Evolutionary conservation across 2,797 vertebrate species (phyloP).

Genomic region (Sylvilagus floridanus): DNA sequence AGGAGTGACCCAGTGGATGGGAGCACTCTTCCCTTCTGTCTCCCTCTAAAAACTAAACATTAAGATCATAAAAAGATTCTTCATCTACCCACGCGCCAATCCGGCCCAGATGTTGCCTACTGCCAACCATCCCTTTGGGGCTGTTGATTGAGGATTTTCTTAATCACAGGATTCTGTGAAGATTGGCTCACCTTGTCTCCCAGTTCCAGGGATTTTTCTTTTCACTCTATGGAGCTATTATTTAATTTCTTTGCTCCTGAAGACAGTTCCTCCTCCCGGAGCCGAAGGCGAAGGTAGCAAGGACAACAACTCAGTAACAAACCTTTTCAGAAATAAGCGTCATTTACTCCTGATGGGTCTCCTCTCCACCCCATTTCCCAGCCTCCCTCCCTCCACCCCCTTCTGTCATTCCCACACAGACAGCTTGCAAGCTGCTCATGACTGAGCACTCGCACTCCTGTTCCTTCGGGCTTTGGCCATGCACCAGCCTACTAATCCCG

Average conservation of each 20-base stretch:
- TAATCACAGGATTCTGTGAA: neutral
- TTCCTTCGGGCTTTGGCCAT: slow-evolving; percentile 67
- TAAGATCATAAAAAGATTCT: too few relatives aligned
- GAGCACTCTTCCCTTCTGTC: too few relatives aligned
- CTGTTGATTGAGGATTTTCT: neutral
- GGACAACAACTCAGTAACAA: neutral
- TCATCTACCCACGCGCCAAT: neutral
- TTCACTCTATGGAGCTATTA: neutral
- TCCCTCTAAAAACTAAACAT: too few relatives aligned
- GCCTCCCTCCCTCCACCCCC: neutral
- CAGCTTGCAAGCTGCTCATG: slow-evolving; percentile 20
- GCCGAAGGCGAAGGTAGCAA: neutral
- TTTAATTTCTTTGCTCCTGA: slow-evolving; percentile 18
- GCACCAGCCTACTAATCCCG: slow-evolving; percentile 81
- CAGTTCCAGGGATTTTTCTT: neutral
- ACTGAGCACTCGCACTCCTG: slow-evolving; percentile 18
- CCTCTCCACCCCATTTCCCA: neutral
- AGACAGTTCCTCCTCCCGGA: neutral
- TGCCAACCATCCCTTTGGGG: neutral
- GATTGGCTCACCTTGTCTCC: neutral
- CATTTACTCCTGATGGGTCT: neutral
- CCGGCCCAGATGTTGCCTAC: neutral
- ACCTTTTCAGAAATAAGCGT: slow-evolving; percentile 9
- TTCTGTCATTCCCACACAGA: slow-evolving; percentile 44
- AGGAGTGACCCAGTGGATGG: too few relatives aligned